phyloP scores from a whole-genome alignment of 2,797 vertebrate species.

The Pseudochromis fuscus region DNA sequence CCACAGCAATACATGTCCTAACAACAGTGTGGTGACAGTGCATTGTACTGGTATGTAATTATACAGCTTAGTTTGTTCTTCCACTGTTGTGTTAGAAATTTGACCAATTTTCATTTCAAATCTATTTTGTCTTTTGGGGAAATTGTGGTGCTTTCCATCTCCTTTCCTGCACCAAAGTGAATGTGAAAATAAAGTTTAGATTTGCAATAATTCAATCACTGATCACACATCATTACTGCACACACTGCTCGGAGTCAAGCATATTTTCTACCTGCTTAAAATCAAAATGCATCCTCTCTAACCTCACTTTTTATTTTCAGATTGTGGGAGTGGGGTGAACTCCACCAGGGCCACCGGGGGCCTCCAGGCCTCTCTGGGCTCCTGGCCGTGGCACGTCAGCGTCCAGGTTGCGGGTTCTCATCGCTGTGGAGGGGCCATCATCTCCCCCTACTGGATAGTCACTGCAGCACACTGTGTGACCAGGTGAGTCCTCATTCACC shows the following conservation, averaged over 20 bases:
- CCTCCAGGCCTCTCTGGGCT: slow-evolving; percentile 45
- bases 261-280: not conserved
- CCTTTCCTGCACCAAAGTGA: too few relatives aligned
- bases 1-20: slow-evolving; percentile 82
- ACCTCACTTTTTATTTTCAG: slow-evolving; percentile 27
- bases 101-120: too few relatives aligned
- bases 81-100: too few relatives aligned
- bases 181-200: too few relatives aligned
- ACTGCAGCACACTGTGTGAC: slow-evolving; percentile 90
- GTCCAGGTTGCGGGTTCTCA: slow-evolving; percentile 81
- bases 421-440: slow-evolving; percentile 88
- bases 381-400: slow-evolving; percentile 93
- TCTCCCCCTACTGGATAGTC: slow-evolving; percentile 88
- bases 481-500: slow-evolving; percentile 72
- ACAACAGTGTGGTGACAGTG: slow-evolving; percentile 83
- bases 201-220: too few relatives aligned
- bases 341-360: slow-evolving; percentile 82
- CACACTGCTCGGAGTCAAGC: too few relatives aligned
- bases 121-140: too few relatives aligned
- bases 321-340: slow-evolving; percentile 50
- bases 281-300: not conserved
- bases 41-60: slow-evolving; percentile 84
- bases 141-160: not conserved
- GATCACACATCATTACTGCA: too few relatives aligned
- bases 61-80: not conserved